Conservation (phyloP, 2,797 vertebrate species). For the Phataginus tricuspis region DNA sequence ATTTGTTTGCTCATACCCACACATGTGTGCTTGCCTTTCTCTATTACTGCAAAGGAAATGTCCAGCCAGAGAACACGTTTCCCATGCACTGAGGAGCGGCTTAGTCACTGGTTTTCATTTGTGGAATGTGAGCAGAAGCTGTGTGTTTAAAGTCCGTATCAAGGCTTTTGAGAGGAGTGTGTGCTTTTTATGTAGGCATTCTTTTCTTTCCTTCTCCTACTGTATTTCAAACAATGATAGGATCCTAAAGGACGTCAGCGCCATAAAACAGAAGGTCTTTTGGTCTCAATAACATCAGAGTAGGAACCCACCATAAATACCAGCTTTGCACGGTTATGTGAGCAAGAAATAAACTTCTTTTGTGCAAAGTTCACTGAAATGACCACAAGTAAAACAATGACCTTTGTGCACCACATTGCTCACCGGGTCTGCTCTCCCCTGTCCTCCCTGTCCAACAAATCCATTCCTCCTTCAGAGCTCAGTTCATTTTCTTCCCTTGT, state of each 20-base stretch:
- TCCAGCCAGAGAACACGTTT: not conserved
- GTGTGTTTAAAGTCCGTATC: not conserved
- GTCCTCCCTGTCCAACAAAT: not conserved
- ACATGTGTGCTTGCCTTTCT: fast-evolving
- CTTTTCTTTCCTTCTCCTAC: not conserved
- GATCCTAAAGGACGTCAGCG: not conserved
- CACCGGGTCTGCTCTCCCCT: not conserved
- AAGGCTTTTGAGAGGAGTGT: not conserved
- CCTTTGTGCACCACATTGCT: not conserved
- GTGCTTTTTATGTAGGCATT: not conserved
- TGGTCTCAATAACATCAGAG: not conserved
- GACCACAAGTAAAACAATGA: too few species aligned
- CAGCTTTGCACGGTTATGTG: not conserved
- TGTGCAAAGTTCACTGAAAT: not conserved
- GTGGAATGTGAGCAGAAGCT: not conserved
- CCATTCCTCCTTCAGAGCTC: not conserved
- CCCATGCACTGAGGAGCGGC: not conserved
- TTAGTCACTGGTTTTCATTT: not conserved
- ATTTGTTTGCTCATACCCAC: too few species aligned
- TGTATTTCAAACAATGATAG: not conserved
- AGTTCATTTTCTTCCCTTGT: not conserved
- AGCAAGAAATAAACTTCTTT: not conserved
- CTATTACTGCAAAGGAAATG: not conserved
- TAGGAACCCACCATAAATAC: not conserved
- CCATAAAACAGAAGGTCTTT: not conserved